These are phyloP conservation scores for Dasyprocta punctata DNA, from an alignment of 2,113 vertebrate species.

Conservation along the genomic window DNA sequence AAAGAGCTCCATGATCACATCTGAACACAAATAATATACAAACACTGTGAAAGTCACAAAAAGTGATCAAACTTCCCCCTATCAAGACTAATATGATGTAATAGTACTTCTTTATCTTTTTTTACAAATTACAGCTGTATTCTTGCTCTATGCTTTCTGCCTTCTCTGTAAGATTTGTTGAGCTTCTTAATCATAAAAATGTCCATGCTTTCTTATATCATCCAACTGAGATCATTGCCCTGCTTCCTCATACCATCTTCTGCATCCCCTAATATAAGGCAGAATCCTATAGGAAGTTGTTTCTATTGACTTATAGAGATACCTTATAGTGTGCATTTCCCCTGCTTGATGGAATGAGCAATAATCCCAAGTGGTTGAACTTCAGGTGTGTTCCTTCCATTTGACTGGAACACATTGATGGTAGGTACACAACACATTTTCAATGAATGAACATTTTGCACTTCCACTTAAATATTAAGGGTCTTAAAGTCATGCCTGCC, in stretches of 20 bases:
- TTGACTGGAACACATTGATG: neutral
- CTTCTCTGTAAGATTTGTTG: neutral
- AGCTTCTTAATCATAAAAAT: neutral
- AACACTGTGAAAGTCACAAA: constrained; percentile 15
- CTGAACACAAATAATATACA: neutral
- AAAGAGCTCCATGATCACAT: neutral
- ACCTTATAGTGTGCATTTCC: neutral
- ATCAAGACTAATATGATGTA: neutral
- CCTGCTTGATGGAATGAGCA: neutral
- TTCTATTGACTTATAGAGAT: neutral
- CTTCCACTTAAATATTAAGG: neutral
- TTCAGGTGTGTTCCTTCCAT: neutral
- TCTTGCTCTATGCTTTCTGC: neutral
- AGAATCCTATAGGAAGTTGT: neutral
- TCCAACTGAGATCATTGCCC: neutral
- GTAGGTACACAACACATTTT: neutral
- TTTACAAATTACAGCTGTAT: neutral
- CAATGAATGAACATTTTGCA: neutral
- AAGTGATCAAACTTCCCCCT: neutral
- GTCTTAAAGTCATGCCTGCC: neutral
- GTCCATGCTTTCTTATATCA: neutral
- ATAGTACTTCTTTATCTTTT: neutral
- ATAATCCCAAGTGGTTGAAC: neutral
- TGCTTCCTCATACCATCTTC: neutral
- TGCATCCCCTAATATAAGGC: neutral